These are phyloP conservation scores for Simalia tracyae DNA, from an alignment of 2,797 vertebrate species.

Conservation along the genomic window DNA sequence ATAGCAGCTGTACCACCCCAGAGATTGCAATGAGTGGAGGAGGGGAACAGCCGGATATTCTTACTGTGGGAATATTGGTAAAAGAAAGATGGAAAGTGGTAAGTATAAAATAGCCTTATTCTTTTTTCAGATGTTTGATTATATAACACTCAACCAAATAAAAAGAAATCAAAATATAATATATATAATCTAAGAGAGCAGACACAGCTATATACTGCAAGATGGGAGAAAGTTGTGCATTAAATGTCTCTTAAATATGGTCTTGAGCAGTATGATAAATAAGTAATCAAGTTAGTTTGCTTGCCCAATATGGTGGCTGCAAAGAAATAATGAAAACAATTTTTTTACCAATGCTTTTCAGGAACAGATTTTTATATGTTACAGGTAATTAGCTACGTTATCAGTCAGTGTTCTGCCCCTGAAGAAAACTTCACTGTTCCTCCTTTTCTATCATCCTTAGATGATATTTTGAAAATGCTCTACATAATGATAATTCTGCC, in stretches of 20 bases:
- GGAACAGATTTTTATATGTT: background rate
- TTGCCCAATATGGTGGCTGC: background rate
- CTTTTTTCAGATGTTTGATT: background rate
- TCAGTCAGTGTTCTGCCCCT: background rate
- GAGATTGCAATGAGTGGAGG: slow-evolving; percentile 90
- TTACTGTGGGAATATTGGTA: slow-evolving; percentile 90
- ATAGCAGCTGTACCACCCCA: slow-evolving; percentile 69
- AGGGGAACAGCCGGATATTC: slow-evolving; percentile 93
- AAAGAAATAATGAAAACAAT: background rate
- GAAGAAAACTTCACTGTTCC: background rate
- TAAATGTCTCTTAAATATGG: background rate
- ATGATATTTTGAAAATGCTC: background rate
- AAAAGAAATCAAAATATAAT: background rate
- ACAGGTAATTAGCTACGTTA: background rate
- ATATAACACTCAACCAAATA: background rate
- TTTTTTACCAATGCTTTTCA: background rate
- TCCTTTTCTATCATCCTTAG: background rate
- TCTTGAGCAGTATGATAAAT: background rate
- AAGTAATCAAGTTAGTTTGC: background rate
- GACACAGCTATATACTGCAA: background rate
- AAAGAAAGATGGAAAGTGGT: slow-evolving; percentile 99
- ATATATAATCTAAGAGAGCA: background rate
- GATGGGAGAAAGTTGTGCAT: background rate
- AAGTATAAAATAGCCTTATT: slow-evolving; percentile 64
- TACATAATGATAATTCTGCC: background rate